Evolutionary conservation across 1,140 invertebrate species (phyloP).

Genomic region (Ostrea edulis): DNA sequence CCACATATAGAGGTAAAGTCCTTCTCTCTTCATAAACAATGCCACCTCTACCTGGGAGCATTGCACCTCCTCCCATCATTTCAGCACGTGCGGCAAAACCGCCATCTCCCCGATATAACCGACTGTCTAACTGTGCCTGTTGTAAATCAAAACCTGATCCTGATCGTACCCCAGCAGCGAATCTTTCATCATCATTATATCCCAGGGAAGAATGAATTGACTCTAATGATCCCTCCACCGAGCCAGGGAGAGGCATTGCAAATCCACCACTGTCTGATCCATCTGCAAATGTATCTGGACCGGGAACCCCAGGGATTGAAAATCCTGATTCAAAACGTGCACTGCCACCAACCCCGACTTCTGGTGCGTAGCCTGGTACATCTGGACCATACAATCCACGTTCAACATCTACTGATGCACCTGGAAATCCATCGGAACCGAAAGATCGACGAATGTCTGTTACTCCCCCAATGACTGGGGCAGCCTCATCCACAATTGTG

Average conservation of each 20-base stretch:
- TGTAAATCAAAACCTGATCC: background rate
- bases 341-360: background rate
- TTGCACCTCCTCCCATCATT: background rate
- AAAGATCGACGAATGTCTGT: background rate
- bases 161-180: background rate
- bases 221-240: too few relatives aligned
- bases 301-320: too few relatives aligned
- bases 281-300: too few relatives aligned
- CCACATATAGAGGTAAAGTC: background rate
- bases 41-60: background rate
- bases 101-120: background rate
- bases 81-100: background rate
- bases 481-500: background rate
- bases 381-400: background rate
- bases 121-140: background rate
- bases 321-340: background rate
- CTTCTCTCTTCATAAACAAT: background rate
- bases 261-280: too few relatives aligned
- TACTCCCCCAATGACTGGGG: background rate
- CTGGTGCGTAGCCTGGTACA: background rate
- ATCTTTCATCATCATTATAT: background rate
- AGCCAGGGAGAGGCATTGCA: too few relatives aligned
- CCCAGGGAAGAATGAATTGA: too few relatives aligned
- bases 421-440: background rate
- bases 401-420: background rate